Evolutionary conservation across 2,888 invertebrate species (phyloP).

Genomic region (Chirona hameri): DNA sequence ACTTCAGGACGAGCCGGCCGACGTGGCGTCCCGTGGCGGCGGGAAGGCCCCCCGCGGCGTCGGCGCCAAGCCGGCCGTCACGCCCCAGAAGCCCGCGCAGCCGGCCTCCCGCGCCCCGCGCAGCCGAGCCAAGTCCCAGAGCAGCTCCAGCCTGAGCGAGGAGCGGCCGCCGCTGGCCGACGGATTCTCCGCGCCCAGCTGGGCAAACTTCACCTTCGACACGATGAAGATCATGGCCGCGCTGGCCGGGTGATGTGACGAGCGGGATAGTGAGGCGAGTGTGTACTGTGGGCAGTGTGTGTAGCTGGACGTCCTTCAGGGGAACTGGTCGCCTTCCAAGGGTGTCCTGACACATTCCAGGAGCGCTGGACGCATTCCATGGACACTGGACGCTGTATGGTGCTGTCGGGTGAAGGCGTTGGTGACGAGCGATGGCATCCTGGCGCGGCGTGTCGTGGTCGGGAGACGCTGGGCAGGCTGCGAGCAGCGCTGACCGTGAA

Average conservation of each 20-base stretch:
- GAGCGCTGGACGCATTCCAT: too few relatives aligned
- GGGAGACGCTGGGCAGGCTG: too few relatives aligned
- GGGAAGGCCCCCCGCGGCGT: not conserved
- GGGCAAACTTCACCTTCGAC: not conserved
- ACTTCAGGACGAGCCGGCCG: conserved; percentile 35
- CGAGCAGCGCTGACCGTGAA: too few relatives aligned
- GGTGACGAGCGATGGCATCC: too few relatives aligned
- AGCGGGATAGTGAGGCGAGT: too few relatives aligned
- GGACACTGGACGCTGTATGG: too few relatives aligned
- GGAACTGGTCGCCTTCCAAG: too few relatives aligned
- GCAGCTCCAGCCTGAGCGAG: not conserved
- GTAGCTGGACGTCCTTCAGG: too few relatives aligned
- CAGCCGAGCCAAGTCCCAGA: conserved; percentile 1
- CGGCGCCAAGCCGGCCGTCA: not conserved
- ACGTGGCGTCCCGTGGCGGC: not conserved
- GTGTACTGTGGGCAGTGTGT: too few relatives aligned
- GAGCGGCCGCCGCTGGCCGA: not conserved
- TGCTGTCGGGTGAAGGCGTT: too few relatives aligned
- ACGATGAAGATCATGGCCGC: not conserved
- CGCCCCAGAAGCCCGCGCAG: not conserved
- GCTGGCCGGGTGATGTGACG: not conserved
- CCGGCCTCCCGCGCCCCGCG: not conserved
- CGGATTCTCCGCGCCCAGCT: conserved; percentile 22
- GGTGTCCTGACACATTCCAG: too few relatives aligned
- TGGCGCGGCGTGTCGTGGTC: too few relatives aligned